Conservation (phyloP, 2,797 vertebrate genomes). For the Halcyon chelicuti region DNA sequence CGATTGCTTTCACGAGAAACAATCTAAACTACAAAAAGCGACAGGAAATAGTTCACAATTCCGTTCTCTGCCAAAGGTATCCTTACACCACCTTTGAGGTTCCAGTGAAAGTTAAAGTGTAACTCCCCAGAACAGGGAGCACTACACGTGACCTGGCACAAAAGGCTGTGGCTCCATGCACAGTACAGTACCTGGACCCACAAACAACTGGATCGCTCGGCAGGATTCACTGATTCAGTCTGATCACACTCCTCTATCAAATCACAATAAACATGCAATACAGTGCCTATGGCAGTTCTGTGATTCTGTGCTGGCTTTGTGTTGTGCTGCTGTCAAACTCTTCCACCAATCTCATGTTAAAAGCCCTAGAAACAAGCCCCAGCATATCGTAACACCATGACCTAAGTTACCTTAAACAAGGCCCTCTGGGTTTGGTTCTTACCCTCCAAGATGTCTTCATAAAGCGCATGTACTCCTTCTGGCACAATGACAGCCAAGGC, state of each 20-base stretch:
- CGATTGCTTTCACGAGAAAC: background rate
- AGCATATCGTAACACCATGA: fast-evolving
- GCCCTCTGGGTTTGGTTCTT: conserved; percentile 37
- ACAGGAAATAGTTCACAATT: background rate
- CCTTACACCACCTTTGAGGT: background rate
- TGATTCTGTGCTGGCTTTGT: background rate
- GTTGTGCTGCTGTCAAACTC: background rate
- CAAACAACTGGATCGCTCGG: background rate
- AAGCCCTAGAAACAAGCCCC: background rate
- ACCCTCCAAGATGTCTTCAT: conserved; percentile 96
- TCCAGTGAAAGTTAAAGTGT: background rate
- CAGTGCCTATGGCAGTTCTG: fast-evolving
- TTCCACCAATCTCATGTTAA: background rate
- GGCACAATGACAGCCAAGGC: conserved; percentile 97
- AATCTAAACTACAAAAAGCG: background rate
- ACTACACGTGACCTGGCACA: background rate
- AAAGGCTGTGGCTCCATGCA: background rate
- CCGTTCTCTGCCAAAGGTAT: background rate
- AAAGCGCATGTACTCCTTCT: conserved; percentile 97
- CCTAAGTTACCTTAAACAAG: background rate
- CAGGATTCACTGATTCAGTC: background rate
- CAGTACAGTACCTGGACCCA: background rate
- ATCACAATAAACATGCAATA: background rate
- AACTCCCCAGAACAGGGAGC: background rate
- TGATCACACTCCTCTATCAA: background rate